Conservation (phyloP, 2,888 invertebrate species). For the Rhagonycha fulva region DNA sequence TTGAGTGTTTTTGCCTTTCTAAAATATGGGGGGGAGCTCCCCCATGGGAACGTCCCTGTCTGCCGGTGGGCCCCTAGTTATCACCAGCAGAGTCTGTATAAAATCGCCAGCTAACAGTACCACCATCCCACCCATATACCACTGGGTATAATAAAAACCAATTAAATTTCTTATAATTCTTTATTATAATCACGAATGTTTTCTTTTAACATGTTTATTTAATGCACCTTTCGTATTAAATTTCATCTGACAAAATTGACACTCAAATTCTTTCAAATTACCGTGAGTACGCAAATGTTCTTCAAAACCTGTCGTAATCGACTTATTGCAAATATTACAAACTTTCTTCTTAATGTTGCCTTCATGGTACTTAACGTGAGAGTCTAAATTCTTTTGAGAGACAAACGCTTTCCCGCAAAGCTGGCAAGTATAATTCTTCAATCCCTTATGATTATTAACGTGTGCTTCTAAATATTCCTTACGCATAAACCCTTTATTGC, state of each 20-base stretch:
- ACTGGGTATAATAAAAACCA: neutral
- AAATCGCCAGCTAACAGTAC: no score
- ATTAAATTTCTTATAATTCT: neutral
- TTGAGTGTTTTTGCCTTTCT: no score
- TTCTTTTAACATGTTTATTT: constrained; percentile 49
- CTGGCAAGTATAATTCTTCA: constrained; percentile 48
- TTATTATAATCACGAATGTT: constrained; percentile 39
- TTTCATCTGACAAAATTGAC: constrained; percentile 46
- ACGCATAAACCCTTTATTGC: constrained; percentile 51
- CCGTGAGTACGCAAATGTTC: constrained; percentile 52
- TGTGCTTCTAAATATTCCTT: constrained; percentile 53
- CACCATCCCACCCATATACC: no score
- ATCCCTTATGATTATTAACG: constrained; percentile 48
- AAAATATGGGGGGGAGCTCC: no score
- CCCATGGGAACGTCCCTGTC: no score
- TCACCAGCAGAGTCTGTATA: no score
- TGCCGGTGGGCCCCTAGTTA: no score
- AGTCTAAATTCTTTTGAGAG: constrained; percentile 51
- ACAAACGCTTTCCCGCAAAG: constrained; percentile 50
- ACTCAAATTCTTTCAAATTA: constrained; percentile 51
- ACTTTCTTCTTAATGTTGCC: constrained; percentile 45
- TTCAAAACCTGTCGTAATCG: constrained; percentile 46
- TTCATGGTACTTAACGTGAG: constrained; percentile 51
- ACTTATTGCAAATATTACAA: constrained; percentile 51
- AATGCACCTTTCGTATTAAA: constrained; percentile 52